Evolutionary conservation across 2,888 invertebrate species (phyloP), one percentile per base, ranked within the genome.

Genomic region (Imbricaverruca yamaguchii): DNA sequence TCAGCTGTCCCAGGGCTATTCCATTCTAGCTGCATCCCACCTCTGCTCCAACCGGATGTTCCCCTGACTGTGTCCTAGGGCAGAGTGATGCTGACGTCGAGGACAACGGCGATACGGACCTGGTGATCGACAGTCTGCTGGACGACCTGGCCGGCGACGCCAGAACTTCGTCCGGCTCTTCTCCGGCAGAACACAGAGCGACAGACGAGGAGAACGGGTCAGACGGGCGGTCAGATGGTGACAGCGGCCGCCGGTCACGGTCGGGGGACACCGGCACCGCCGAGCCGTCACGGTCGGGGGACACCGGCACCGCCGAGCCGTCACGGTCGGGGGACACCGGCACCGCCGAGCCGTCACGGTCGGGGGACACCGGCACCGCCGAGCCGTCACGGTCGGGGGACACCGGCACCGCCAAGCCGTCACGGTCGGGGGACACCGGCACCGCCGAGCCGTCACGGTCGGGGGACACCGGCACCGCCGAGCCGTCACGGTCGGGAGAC

Each of bases 121-220:
- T 55, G 55, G 55, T 55, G 10, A 74, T 74, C 57, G 83, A 82
- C 77, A 82, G 82, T 23, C 80, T 83, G 21, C 78, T 83, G 59
- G 81, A 78, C 21, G 39, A 74, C 18, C 78, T 80, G 0, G 39
- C 69, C 69, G 69, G 39, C n/a, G 69, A 21, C 25, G 67, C 23
- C 67, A 25, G 39, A 39, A 39, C 39, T 39, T 3, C 65, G 11
- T 2, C 65, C 65, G 65, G 65, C 23, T n/a, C 59, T 39, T 39
- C 13, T 18, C 18, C 61, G 15, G 61, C 61, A 13, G 61, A 18
- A 18, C 18, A 61, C 61, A 18, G 18, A 8, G 61, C 61, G 61
- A 18, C 61, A 12, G 67, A 10, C 67, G 15, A 4, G 4, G 11
- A 56, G 53, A 53, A 1, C 74, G 9, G 53, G n/a, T 7, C 15